Percentiles rank a stretch among this genome's conserved stretches.
phyloP scores from a whole-genome alignment of 2,113 vertebrate genomes.

The Tricholaema leucomelas region DNA sequence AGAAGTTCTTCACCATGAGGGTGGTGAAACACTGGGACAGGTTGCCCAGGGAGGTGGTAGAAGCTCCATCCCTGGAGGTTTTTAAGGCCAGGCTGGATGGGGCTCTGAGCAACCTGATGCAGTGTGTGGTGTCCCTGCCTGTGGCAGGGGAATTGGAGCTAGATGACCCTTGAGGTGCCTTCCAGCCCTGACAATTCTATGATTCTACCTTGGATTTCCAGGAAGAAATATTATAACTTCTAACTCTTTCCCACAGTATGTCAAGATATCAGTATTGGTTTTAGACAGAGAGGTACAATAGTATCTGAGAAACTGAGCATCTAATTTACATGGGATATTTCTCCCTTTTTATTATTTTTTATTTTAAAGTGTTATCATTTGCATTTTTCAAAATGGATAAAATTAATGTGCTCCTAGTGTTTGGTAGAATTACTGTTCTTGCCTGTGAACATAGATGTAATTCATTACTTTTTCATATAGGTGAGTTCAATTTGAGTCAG shows the following conservation, averaged over 20 bases:
- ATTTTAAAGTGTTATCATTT: too few species aligned
- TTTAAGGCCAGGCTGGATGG: too few species aligned
- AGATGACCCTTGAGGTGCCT: too few species aligned
- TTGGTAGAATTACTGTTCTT: not conserved
- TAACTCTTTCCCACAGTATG: not conserved
- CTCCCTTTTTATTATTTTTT: not conserved
- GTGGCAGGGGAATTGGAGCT: too few species aligned
- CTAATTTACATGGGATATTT: rapidly evolving
- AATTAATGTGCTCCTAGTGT: not conserved
- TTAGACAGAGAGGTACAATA: too few species aligned
- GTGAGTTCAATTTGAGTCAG: not conserved
- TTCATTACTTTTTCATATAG: not conserved
- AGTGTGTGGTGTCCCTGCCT: too few species aligned
- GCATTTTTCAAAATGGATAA: not conserved
- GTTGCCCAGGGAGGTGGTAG: too few species aligned
- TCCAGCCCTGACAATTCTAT: too few species aligned
- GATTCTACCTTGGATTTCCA: not conserved
- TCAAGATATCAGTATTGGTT: not conserved
- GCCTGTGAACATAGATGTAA: not conserved
- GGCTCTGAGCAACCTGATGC: too few species aligned
- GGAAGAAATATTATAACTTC: not conserved
- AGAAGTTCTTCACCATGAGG: too few species aligned
- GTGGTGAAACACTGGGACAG: too few species aligned
- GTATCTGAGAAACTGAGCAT: not conserved
- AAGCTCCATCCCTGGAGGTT: too few species aligned